These are phyloP conservation scores for Pollachius pollachius DNA, from an alignment of 2,113 vertebrate species.

Conservation along the genomic window DNA sequence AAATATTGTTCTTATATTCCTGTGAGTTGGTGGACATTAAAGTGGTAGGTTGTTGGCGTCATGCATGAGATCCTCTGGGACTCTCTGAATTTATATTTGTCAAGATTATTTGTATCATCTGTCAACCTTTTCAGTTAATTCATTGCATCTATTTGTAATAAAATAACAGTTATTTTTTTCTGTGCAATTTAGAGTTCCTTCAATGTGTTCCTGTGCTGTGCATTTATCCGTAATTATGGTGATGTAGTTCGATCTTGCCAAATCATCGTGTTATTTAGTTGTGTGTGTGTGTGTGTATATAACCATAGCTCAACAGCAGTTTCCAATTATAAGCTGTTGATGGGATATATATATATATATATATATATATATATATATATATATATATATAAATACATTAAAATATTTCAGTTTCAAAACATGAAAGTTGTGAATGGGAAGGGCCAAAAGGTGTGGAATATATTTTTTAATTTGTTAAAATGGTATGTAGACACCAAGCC, in stretches of 20 bases:
- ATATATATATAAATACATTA: neutral
- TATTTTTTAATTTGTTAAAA: too few species aligned
- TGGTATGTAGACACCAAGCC: too few species aligned
- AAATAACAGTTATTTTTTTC: constrained; percentile 3
- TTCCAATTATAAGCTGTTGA: too few species aligned
- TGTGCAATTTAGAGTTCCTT: neutral
- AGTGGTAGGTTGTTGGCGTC: too few species aligned
- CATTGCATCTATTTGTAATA: constrained; percentile 44
- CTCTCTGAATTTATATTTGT: constrained; percentile 35
- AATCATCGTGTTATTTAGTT: neutral
- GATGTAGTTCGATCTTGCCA: neutral
- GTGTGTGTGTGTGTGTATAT: too few species aligned
- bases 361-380: neutral
- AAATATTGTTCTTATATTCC: too few species aligned
- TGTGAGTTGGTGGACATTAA: too few species aligned
- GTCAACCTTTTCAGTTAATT: constrained; percentile 55
- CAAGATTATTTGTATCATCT: constrained; percentile 50
- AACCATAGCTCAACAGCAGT: too few species aligned
- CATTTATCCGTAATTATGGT: neutral
- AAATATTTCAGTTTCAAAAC: too few species aligned
- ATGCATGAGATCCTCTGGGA: constrained; percentile 13
- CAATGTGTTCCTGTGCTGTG: neutral
- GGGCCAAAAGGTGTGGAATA: too few species aligned
- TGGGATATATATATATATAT: neutral
- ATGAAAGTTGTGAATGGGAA: too few species aligned